Evolutionary conservation across 2,797 vertebrate species (phyloP).

Genomic region (Todus mexicanus): DNA sequence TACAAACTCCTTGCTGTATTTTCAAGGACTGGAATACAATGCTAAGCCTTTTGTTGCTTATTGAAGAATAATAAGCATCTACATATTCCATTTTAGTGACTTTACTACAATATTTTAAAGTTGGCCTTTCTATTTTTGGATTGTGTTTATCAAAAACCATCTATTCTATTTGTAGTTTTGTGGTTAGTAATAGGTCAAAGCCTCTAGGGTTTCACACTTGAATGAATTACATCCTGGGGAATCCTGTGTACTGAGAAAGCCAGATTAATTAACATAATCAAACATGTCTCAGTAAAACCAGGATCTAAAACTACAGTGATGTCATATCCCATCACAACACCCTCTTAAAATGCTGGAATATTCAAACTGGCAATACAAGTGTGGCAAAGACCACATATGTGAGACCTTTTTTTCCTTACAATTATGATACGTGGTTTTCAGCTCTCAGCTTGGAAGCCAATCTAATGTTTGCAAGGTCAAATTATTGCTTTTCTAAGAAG

Average conservation of each 20-base stretch:
- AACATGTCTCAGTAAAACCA: constrained; percentile 41
- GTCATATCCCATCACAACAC: constrained; percentile 37
- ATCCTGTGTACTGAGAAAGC: constrained; percentile 23
- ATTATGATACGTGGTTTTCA: background rate
- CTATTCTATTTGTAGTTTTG: constrained; percentile 5
- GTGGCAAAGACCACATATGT: background rate
- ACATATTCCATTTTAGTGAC: background rate
- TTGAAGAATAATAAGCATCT: background rate
- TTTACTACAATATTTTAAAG: background rate
- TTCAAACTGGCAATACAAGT: background rate
- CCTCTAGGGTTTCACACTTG: constrained; percentile 60
- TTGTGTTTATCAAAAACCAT: background rate
- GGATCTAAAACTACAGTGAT: constrained; percentile 58
- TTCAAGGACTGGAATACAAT: background rate
- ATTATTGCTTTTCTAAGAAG: background rate
- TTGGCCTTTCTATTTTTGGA: background rate
- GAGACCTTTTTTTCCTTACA: background rate
- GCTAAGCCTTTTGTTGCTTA: background rate
- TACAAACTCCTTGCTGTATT: background rate
- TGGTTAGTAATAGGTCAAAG: constrained; percentile 63
- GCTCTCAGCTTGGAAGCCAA: background rate
- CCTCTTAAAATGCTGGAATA: background rate
- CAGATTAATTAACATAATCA: constrained; percentile 62
- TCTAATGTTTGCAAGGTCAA: background rate
- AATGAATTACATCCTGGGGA: constrained; percentile 52